A percentile compares a stretch with the other conserved stretches of the same genome.
Evolutionary conservation across 35 echinoderm and acorn worm genomes (phyloP).

Genomic region (Apostichopus japonicus): DNA sequence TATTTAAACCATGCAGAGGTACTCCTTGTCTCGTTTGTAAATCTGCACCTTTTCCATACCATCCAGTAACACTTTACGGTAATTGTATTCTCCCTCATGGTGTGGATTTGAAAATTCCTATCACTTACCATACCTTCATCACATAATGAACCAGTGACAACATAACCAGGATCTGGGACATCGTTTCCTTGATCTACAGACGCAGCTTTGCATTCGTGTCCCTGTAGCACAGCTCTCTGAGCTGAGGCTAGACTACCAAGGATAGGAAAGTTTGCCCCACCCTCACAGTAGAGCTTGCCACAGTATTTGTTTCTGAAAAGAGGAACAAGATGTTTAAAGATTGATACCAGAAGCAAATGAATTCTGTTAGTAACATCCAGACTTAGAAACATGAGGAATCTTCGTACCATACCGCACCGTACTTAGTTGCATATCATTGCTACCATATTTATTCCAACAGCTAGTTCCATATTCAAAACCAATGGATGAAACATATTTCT

Average conservation of each 20-base stretch:
- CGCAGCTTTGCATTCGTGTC: slow-evolving; percentile 72
- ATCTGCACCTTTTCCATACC: too few relatives aligned
- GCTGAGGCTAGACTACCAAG: slow-evolving; percentile 68
- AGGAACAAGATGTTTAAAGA: not conserved
- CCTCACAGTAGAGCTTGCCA: slow-evolving; percentile 88
- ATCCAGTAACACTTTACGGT: too few relatives aligned
- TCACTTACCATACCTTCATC: slow-evolving; percentile 63
- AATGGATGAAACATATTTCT: too few relatives aligned
- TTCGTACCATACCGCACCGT: too few relatives aligned
- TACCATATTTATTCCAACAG: too few relatives aligned
- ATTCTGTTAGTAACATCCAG: too few relatives aligned
- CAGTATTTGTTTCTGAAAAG: slow-evolving; percentile 75
- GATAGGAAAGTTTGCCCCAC: slow-evolving; percentile 73
- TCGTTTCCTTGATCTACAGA: slow-evolving; percentile 83
- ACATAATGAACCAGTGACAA: slow-evolving; percentile 76
- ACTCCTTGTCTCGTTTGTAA: too few relatives aligned
- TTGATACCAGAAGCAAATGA: not conserved
- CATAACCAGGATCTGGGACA: slow-evolving; percentile 91
- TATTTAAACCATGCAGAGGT: too few relatives aligned
- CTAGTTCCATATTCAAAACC: too few relatives aligned
- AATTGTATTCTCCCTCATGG: too few relatives aligned
- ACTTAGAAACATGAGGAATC: too few relatives aligned
- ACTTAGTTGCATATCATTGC: too few relatives aligned
- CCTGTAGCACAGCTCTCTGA: slow-evolving; percentile 32
- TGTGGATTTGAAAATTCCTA: not conserved